Base-by-base conservation (phyloP, 2,888 invertebrate genomes). In the Xestoiulus laeticollis region DNA sequence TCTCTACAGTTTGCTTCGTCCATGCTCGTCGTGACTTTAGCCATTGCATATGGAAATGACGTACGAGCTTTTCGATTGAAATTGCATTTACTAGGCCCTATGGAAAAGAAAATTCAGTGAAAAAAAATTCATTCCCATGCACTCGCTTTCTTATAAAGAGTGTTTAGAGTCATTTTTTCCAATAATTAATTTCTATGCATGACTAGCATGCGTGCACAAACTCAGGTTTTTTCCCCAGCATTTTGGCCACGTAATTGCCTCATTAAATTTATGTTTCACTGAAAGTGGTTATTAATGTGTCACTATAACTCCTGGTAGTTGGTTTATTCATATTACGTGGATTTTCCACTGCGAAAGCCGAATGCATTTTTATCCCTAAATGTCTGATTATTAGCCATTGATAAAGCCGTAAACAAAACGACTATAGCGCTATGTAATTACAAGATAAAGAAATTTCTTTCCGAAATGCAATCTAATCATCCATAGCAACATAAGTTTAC, bases 41-140 rank as follows among this genome's bases (percentile, higher is more conserved):
- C 44, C 87, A 87, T 87, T n/a, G 38, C 14, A 30, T 87, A 78
- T 32, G 33, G 33, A 10, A 87, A 38, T 5, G 38, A 43, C 10
- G 82, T 87, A 16, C 68, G n/a, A 26, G 87, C n/a, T 82, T 87
- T 87, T 43, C 85, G 84, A n/a, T 33, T 44, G 53, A 85, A 87
- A 32, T 32, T 48, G 59, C 87, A 87, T 32, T 87, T 87, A n/a
- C n/a, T 44, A 22, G 85, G 85, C 19, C n/a, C 87, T 87, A n/a
- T 3, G 1, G 8, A 78, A 30, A 10, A 12, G 68, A 68, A 78
- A 78, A 30, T 32, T 4, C 78, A 78, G 4, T 48, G 2, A n/a
- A 26, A 38, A 82, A 82, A 19, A n/a, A n/a, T 82, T 19, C n/a
- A 85, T 38, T 30, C 14, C 10, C n/a, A 14, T 78, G 8, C 68